Evolutionary conservation across 2,797 vertebrate genomes (phyloP).

Genomic region (Glyptemys insculpta): DNA sequence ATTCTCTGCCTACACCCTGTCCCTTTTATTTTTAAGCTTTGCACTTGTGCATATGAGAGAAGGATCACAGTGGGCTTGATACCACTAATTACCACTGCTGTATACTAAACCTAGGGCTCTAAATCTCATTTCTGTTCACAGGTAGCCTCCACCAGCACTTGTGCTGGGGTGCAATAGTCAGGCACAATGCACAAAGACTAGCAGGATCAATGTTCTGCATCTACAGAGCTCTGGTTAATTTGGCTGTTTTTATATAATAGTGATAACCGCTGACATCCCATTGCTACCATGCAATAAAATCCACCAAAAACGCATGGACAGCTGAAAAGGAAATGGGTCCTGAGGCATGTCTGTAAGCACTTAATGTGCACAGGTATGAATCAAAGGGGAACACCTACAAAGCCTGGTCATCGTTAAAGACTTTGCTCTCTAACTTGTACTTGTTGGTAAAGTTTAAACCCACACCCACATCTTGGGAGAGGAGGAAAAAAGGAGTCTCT

Average conservation of each 20-base stretch:
- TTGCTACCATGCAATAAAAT: neutral
- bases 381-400: neutral
- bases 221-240: neutral
- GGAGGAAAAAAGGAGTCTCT: slow-evolving; percentile 32
- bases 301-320: neutral
- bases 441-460: slow-evolving; percentile 2
- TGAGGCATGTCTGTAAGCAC: neutral
- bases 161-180: neutral
- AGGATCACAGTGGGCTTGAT: neutral
- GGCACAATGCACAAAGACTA: neutral
- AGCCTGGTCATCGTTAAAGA: neutral
- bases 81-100: neutral
- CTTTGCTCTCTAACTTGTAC: neutral
- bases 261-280: neutral
- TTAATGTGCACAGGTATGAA: neutral
- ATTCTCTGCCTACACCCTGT: neutral
- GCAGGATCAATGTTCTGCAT: neutral
- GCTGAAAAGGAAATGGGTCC: neutral
- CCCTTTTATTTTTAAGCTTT: neutral
- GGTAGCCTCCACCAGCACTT: neutral
- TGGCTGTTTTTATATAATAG: neutral
- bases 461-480: slow-evolving; percentile 3
- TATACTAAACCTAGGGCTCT: neutral
- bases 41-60: neutral
- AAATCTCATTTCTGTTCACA: neutral